phyloP scores from a whole-genome alignment of 2,113 vertebrate species.

The Colaptes auratus region DNA sequence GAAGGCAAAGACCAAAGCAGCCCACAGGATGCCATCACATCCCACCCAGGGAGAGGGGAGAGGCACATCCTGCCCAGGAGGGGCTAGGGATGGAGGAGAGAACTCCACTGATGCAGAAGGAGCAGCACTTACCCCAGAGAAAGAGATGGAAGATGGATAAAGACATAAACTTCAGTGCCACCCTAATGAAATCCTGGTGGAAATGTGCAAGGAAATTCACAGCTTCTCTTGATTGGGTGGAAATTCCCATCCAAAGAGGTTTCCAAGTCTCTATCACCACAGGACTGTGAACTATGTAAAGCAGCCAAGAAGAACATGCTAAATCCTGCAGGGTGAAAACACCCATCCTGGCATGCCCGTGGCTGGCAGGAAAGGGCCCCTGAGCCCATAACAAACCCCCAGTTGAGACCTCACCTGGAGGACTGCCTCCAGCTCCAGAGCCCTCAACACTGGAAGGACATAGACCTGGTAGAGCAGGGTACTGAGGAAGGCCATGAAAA shows the following conservation, averaged over 20 bases:
- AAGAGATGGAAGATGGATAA: neutral
- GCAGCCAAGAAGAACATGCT: neutral
- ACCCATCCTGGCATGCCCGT: neutral
- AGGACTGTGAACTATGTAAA: neutral
- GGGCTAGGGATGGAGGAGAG: neutral
- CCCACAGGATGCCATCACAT: neutral
- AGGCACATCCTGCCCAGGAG: neutral
- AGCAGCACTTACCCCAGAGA: neutral
- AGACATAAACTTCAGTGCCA: neutral
- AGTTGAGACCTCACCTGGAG: neutral
- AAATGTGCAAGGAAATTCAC: neutral
- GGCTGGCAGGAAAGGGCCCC: neutral
- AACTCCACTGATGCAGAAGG: rapidly evolving
- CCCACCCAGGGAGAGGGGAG: neutral
- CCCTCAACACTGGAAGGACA: no score
- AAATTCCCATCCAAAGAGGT: neutral
- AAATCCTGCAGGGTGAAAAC: neutral
- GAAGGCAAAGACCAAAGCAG: neutral
- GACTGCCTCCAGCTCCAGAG: no score
- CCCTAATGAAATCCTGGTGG: neutral
- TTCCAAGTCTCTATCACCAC: neutral
- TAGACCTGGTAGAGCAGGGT: no score
- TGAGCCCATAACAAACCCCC: rapidly evolving
- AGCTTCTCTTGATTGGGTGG: neutral
- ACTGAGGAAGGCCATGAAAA: no score